A percentile compares a stretch with the other conserved stretches of the same genome.
phyloP scores from a whole-genome alignment of 2,888 invertebrate genomes.

The Papilio demoleus region DNA sequence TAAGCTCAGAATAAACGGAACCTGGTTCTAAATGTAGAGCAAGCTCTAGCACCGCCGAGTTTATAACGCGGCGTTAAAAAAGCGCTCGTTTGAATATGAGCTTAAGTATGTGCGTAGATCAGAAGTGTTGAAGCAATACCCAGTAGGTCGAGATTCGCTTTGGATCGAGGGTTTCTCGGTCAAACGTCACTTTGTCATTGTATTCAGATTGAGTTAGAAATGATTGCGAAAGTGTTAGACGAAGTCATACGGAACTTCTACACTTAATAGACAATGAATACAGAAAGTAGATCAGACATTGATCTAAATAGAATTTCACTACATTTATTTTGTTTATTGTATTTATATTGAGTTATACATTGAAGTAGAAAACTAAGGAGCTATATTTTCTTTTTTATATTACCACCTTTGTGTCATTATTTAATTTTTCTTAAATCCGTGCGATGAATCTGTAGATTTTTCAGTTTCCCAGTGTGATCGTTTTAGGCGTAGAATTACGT shows the following conservation, averaged over 20 bases:
- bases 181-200: constrained; percentile 42
- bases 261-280: too few species aligned
- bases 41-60: too few species aligned
- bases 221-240: constrained; percentile 40
- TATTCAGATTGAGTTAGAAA: constrained; percentile 46
- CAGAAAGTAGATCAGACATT: constrained; percentile 26
- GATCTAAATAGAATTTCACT: constrained; percentile 2
- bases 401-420: neutral
- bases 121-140: constrained; percentile 36
- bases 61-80: too few species aligned
- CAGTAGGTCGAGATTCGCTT: constrained; percentile 45
- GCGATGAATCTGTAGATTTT: too few species aligned
- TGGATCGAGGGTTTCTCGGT: constrained; percentile 46
- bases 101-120: constrained; percentile 25
- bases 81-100: too few species aligned
- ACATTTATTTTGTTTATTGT: neutral
- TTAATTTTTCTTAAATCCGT: neutral
- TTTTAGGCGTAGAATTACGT: too few species aligned
- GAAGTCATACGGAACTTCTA: too few species aligned
- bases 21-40: too few species aligned
- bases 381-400: neutral
- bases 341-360: neutral
- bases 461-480: too few species aligned
- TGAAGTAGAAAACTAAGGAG: neutral
- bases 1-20: too few species aligned